Base-by-base conservation (phyloP, 2,888 invertebrate genomes). In the Acleris emargana region DNA sequence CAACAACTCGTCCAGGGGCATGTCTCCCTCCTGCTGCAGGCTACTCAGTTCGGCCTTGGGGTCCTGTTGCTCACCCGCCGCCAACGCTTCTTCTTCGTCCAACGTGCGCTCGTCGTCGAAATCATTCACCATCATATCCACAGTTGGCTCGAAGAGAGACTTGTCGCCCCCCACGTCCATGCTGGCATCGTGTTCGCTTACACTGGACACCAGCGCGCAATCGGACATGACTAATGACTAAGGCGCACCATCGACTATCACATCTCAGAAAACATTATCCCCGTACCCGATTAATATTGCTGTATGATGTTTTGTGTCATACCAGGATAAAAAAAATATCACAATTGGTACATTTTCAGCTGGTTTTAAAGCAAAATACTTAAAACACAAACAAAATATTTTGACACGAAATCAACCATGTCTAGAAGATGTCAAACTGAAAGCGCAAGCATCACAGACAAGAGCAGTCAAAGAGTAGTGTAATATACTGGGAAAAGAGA, bases 71-170 rank as follows among this genome's bases (percentile, higher is more conserved):
- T 97, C 97, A 71, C 96, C 95, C 76, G 97, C 97, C 74, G 97
- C 98, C 84, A 98, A 89, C 58, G 97, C 98, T 94, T 99, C 99
- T 93, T 99, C 99, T 93, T 99, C 99, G 86, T 98, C 99, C 83
- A 99, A 87, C 69, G 99, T 99, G 84, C 97, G 95, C 86, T 99
- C 99, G 93, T 99, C 99, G 88, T 99, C 99, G 91, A 97, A 98
- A 89, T 99, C 99, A 94, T 99, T 97, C 71, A 98, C 96, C 94
- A 99, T 96, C 98, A 99, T 98, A 88, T 98, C 98, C 83, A 97
- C 96, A 72, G 97, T 95, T 70, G 98, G 98, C 88, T 98, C 98
- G 93, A 98, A 98, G 79, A 96, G 93, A 76, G 93, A 88, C 83
- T 93, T 92, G 76, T 93, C 93, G 86, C 88, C 90, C 78, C 91